Percentiles rank a stretch among this genome's conserved stretches.
These are phyloP conservation scores for Rhinogobius similis DNA, from an alignment of 2,113 vertebrate species.

Conservation along the genomic window DNA sequence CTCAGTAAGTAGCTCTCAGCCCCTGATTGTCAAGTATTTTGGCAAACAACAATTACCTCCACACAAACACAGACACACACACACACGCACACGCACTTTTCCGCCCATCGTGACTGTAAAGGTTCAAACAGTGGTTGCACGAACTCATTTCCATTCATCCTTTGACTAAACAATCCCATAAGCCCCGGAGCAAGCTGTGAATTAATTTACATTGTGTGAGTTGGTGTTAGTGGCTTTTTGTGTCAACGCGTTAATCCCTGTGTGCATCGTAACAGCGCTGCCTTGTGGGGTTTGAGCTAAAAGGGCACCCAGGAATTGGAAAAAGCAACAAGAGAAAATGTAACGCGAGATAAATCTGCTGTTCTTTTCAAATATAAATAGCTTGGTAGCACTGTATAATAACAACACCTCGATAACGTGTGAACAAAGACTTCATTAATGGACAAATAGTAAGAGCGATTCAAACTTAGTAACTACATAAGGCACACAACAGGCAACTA, in stretches of 20 bases:
- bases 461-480: too few species aligned
- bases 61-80: constrained; percentile 15
- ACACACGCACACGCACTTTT: constrained; percentile 8
- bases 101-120: constrained; percentile 24
- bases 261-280: not conserved
- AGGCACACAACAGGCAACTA: too few species aligned
- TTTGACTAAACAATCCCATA: constrained; percentile 51
- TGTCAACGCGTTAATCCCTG: constrained; percentile 42
- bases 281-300: constrained; percentile 12
- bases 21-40: constrained; percentile 43
- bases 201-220: constrained; percentile 43
- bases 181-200: constrained; percentile 25
- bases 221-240: constrained; percentile 32
- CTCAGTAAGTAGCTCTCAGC: constrained; percentile 51
- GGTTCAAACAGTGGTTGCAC: constrained; percentile 22
- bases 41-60: constrained; percentile 61
- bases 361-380: too few species aligned
- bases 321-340: not conserved
- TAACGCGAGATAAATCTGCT: not conserved
- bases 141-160: constrained; percentile 28
- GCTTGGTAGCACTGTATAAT: too few species aligned
- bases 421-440: too few species aligned
- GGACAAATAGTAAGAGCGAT: too few species aligned
- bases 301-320: constrained; percentile 10
- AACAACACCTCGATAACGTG: too few species aligned